These are phyloP conservation scores for Microtus richardsoni DNA, from an alignment of 2,113 vertebrate species.

Conservation along the genomic window DNA sequence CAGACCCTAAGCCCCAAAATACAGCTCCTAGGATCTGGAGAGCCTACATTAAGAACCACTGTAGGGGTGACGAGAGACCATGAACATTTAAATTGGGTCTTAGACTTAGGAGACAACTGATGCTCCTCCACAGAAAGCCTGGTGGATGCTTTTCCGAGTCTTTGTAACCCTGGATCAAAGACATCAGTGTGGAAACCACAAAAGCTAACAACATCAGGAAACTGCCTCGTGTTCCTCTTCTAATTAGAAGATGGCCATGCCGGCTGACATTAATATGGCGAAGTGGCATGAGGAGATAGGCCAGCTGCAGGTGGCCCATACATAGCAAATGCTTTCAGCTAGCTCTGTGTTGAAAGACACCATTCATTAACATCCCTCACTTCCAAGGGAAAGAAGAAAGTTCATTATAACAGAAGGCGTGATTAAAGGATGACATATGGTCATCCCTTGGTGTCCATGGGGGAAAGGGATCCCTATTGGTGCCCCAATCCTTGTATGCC, in stretches of 20 bases:
- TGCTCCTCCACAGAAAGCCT: constrained; percentile 66
- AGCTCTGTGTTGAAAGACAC: neutral
- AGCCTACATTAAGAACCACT: neutral
- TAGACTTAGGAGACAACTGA: constrained; percentile 77
- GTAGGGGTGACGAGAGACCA: constrained; percentile 77
- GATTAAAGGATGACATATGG: constrained; percentile 24
- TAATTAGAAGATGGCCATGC: neutral
- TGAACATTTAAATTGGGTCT: constrained; percentile 78
- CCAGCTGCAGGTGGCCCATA: neutral
- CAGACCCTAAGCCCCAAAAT: neutral
- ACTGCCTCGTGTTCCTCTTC: neutral
- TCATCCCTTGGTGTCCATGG: neutral
- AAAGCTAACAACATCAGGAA: constrained; percentile 33
- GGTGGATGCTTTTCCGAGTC: constrained; percentile 71
- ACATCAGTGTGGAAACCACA: neutral
- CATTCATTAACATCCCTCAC: neutral
- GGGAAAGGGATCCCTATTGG: neutral
- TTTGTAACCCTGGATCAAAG: constrained; percentile 62
- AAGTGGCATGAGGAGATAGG: neutral
- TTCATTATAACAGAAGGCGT: neutral
- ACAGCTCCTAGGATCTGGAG: neutral
- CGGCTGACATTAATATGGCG: neutral
- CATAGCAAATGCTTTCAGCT: neutral
- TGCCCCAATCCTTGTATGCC: neutral
- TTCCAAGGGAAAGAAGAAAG: neutral